phyloP scores from a whole-genome alignment of 1,140 invertebrate genomes.

The Drosophila pseudoobscura region DNA sequence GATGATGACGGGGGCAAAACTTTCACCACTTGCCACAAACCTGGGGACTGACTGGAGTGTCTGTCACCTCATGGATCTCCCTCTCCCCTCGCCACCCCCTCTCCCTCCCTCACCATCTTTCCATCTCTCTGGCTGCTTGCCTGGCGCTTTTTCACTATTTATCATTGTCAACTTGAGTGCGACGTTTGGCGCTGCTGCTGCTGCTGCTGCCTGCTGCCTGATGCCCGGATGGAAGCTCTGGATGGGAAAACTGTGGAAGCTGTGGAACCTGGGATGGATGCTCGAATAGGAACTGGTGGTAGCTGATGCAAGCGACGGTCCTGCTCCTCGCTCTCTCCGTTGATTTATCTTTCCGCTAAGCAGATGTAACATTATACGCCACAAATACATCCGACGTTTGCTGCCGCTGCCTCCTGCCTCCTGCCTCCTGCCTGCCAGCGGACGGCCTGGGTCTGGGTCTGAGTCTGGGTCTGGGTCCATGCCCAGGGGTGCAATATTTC shows the following conservation, averaged over 20 bases:
- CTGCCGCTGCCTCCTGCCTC: background rate
- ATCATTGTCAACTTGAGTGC: conserved; percentile 81
- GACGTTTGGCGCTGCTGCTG: conserved; percentile 69
- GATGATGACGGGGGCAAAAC: conserved; percentile 53
- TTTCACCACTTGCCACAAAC: conserved; percentile 72
- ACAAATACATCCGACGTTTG: conserved; percentile 77
- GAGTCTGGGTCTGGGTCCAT: conserved; percentile 25
- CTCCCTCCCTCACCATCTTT: conserved; percentile 6
- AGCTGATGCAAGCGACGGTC: conserved; percentile 56
- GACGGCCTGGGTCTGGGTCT: too few species aligned
- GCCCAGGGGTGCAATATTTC: conserved; percentile 79
- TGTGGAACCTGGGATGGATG: conserved; percentile 22
- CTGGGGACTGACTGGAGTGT: conserved; percentile 36
- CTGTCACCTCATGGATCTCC: conserved; percentile 37
- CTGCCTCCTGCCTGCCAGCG: conserved; percentile 58
- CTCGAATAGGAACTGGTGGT: conserved; percentile 37
- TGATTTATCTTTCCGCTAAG: conserved; percentile 82
- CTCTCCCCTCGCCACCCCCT: background rate
- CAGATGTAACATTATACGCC: conserved; percentile 82
- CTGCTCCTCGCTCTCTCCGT: conserved; percentile 45
- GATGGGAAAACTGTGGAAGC: conserved; percentile 2
- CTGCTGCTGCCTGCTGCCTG: conserved; percentile 14
- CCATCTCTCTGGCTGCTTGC: conserved; percentile 38
- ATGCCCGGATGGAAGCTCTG: conserved; percentile 12
- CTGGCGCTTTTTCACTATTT: conserved; percentile 80